Evolutionary conservation across 1,140 invertebrate genomes (phyloP).

Genomic region (Drosophila prosaltans): DNA sequence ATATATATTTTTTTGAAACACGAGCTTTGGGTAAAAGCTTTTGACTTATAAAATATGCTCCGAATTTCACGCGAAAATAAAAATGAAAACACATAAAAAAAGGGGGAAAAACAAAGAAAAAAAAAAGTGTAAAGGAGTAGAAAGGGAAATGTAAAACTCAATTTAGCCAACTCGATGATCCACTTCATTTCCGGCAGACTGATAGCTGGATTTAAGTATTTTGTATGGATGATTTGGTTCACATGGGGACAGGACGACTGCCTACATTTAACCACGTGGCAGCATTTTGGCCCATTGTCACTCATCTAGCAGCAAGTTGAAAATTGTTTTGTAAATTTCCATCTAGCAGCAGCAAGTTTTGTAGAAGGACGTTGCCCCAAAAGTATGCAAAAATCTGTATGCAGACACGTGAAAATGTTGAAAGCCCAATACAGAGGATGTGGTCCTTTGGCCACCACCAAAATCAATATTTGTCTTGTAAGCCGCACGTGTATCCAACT

Average conservation of each 20-base stretch:
- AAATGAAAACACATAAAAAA: slow-evolving; percentile 35
- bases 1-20: slow-evolving; percentile 16
- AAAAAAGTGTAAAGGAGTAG: slow-evolving; percentile 31
- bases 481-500: slow-evolving; percentile 67
- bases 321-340: slow-evolving; percentile 39
- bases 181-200: slow-evolving; percentile 56
- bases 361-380: slow-evolving; percentile 26
- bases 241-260: slow-evolving; percentile 18
- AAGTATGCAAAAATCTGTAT: slow-evolving; percentile 62
- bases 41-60: slow-evolving; percentile 41
- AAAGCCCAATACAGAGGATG: slow-evolving; percentile 35
- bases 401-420: slow-evolving; percentile 48
- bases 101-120: too few relatives aligned
- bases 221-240: slow-evolving; percentile 24
- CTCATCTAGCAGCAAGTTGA: slow-evolving; percentile 35
- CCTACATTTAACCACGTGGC: slow-evolving; percentile 10
- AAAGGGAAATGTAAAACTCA: slow-evolving; percentile 12
- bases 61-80: slow-evolving; percentile 48
- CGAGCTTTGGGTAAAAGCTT: slow-evolving; percentile 54
- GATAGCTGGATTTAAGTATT: slow-evolving; percentile 42
- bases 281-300: slow-evolving; percentile 57
- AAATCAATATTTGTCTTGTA: slow-evolving; percentile 80
- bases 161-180: slow-evolving; percentile 63
- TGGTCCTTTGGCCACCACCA: slow-evolving; percentile 41
- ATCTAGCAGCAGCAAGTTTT: slow-evolving; percentile 14